Evolutionary conservation across 2,888 invertebrate genomes (phyloP).

Genomic region (Nasonia oneida): DNA sequence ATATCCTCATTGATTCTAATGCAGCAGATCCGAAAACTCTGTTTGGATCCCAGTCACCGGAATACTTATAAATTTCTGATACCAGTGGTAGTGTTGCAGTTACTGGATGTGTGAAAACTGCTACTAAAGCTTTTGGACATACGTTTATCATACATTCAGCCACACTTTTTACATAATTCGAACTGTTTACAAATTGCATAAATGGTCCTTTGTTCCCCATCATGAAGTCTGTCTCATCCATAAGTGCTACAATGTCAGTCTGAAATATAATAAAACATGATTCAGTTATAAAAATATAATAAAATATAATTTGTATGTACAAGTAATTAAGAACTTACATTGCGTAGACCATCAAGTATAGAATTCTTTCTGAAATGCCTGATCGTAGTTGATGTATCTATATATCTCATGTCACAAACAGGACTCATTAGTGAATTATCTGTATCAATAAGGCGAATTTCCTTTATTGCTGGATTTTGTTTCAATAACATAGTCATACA

Average conservation of each 20-base stretch:
- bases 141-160: constrained; percentile 67
- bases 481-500: constrained; percentile 72
- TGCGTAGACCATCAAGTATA: constrained; percentile 66
- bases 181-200: constrained; percentile 67
- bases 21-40: constrained; percentile 73
- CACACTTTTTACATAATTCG: constrained; percentile 68
- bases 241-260: constrained; percentile 73
- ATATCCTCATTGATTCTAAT: constrained; percentile 71
- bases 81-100: constrained; percentile 72
- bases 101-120: constrained; percentile 73
- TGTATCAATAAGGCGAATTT: constrained; percentile 70
- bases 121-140: constrained; percentile 71
- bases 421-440: constrained; percentile 64
- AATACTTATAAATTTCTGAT: constrained; percentile 70
- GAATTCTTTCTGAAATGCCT: constrained; percentile 68
- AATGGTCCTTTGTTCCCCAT: constrained; percentile 62
- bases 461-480: constrained; percentile 71
- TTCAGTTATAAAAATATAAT: background rate
- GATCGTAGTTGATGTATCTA: constrained; percentile 71
- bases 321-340: constrained; percentile 62
- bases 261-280: constrained; percentile 52
- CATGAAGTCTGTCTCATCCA: constrained; percentile 71
- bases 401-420: constrained; percentile 67
- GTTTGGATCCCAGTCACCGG: constrained; percentile 70
- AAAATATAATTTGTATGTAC: constrained; percentile 7